Evolutionary conservation across 2,888 invertebrate species (phyloP).

Genomic region (Seira musarum): DNA sequence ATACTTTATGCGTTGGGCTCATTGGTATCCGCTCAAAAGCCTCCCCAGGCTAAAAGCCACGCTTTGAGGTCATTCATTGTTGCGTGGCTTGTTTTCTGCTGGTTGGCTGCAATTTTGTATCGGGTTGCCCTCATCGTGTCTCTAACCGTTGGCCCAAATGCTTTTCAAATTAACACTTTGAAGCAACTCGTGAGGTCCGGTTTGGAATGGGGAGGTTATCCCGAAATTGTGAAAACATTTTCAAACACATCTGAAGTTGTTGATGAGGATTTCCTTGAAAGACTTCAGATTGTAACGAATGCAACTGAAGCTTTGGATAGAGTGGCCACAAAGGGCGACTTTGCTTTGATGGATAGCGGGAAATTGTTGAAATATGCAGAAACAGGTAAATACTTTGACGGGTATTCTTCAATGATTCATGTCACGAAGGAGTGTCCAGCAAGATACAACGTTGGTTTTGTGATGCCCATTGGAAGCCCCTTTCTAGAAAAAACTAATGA

Average conservation of each 20-base stretch:
- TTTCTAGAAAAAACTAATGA: conserved; percentile 67
- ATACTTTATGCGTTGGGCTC: conserved; percentile 68
- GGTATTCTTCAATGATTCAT: conserved; percentile 63
- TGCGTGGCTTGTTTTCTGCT: conserved; percentile 68
- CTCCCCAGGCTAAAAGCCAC: conserved; percentile 65
- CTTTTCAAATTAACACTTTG: conserved; percentile 63
- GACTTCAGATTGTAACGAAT: conserved; percentile 58
- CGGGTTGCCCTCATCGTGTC: conserved; percentile 69
- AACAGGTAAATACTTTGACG: conserved; percentile 65
- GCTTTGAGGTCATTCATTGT: conserved; percentile 65
- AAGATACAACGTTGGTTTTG: conserved; percentile 68
- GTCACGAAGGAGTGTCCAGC: conserved; percentile 68
- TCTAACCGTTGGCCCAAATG: conserved; percentile 64
- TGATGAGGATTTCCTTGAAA: conserved; percentile 63
- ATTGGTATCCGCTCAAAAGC: conserved; percentile 61
- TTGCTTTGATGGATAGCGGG: conserved; percentile 67
- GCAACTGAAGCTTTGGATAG: conserved; percentile 64
- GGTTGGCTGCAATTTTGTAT: conserved; percentile 67
- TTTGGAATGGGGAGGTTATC: conserved; percentile 67
- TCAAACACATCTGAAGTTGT: conserved; percentile 57
- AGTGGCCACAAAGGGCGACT: conserved; percentile 65
- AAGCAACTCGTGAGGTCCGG: conserved; percentile 62
- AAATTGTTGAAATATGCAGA: conserved; percentile 64
- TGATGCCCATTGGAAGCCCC: conserved; percentile 67
- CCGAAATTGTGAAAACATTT: conserved; percentile 63